phyloP scores from a whole-genome alignment of 2,113 vertebrate genomes.

The Trachemys scripta region DNA sequence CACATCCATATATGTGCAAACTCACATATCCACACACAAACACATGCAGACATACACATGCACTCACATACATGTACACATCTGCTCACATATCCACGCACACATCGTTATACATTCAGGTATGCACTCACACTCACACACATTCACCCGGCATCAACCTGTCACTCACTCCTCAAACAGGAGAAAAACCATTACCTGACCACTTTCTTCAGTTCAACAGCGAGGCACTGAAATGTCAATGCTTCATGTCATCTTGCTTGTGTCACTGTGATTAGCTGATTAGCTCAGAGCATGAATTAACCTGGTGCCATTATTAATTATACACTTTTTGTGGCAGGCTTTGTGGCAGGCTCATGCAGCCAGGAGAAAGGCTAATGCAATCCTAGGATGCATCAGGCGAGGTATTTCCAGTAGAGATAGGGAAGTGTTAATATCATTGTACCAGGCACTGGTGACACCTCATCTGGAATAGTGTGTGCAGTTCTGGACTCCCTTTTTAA shows the following conservation, averaged over 20 bases:
- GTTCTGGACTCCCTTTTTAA: no score
- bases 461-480: no score
- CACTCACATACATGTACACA: neutral
- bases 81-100: neutral
- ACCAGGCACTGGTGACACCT: no score
- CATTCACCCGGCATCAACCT: neutral
- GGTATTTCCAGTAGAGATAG: no score
- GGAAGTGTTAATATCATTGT: no score
- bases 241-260: neutral
- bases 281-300: neutral
- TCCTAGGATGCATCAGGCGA: no score
- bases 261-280: neutral
- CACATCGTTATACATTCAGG: neutral
- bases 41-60: fast-evolving
- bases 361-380: no score
- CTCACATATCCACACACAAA: fast-evolving
- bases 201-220: neutral
- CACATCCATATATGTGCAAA: neutral
- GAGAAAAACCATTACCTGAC: neutral
- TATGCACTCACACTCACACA: neutral
- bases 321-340: neutral
- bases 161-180: neutral
- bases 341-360: neutral
- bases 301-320: neutral
- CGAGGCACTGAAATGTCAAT: neutral